Evolutionary conservation across 2,113 vertebrate genomes (phyloP), one percentile per base, ranked within the genome.

Genomic region (Ctenomys sociabilis): DNA sequence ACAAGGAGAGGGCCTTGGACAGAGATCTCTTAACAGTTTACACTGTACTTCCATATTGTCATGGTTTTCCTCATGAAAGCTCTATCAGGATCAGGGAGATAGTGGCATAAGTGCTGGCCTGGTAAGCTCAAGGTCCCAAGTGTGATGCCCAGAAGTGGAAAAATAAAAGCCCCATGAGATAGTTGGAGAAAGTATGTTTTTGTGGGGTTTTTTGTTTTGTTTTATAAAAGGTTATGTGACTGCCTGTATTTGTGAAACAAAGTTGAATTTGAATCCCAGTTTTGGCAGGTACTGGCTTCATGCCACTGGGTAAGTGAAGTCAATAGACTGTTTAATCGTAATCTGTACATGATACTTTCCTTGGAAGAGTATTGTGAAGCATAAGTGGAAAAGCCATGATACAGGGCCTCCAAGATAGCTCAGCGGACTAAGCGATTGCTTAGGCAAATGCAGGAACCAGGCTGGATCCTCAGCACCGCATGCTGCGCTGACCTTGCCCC

Each of bases 1-100:
- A 21, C 21, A 88, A 30, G 9, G 37, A 57, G 61, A 82, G 85
- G 68, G 19, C 22, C 49, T 28, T 37, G 40, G 14, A 14, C n/a
- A 9, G 70, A 43, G 52, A 43, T 64, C 32, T 28, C 2, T 1
- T 2, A 17, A 19, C 7, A 7, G 43, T 5, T 88, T 63, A 4
- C 2, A 0, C 17, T 24, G 22, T 80, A 21, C 22, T 21, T 83
- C 75, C 61, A 10, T 7, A 0, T 85, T 0, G 13, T 61, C 21
- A n/a, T 2, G 43, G 26, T 61, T 10, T 14, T 16, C 57, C 35
- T 73, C 85, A 49, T 24, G 14, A 26, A 88, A 66, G 35, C 54
- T 11, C 21, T 14, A 3, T 57, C 54, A 19, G 17, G 54, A 17
- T 17, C 5, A 4, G 17, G 54, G 54, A 57, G 54, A 57, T 57